These are phyloP conservation scores for Xerus rutilus DNA, from an alignment of 2,797 vertebrate genomes.

Conservation along the genomic window DNA sequence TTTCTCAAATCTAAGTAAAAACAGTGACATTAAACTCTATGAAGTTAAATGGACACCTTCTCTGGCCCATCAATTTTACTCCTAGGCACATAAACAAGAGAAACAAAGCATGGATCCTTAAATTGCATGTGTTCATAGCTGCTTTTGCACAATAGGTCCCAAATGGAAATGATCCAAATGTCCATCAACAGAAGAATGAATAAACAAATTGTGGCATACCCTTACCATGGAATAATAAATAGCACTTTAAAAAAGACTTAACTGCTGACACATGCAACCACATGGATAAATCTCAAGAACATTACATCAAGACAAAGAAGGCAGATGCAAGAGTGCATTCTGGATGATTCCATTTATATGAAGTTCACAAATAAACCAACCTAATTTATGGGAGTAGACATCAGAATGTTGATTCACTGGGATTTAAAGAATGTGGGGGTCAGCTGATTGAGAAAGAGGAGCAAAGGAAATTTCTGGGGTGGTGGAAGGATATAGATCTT, in stretches of 20 bases:
- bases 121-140: neutral
- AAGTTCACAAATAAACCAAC: neutral
- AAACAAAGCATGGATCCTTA: neutral
- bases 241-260: neutral
- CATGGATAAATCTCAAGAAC: constrained; percentile 15
- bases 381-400: neutral
- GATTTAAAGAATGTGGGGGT: neutral
- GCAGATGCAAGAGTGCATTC: neutral
- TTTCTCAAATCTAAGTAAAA: constrained; percentile 14
- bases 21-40: neutral
- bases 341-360: neutral
- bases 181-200: neutral
- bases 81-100: neutral
- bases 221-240: neutral
- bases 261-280: neutral
- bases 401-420: neutral
- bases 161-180: neutral
- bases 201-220: neutral
- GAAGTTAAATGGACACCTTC: neutral
- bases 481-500: neutral
- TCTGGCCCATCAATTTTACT: neutral
- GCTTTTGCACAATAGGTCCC: neutral
- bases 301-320: neutral
- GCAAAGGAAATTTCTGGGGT: neutral
- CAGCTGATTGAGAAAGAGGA: neutral